Evolutionary conservation across 2,797 vertebrate genomes (phyloP), one percentile per base, ranked within the genome.

Genomic region (Coreius guichenoti): DNA sequence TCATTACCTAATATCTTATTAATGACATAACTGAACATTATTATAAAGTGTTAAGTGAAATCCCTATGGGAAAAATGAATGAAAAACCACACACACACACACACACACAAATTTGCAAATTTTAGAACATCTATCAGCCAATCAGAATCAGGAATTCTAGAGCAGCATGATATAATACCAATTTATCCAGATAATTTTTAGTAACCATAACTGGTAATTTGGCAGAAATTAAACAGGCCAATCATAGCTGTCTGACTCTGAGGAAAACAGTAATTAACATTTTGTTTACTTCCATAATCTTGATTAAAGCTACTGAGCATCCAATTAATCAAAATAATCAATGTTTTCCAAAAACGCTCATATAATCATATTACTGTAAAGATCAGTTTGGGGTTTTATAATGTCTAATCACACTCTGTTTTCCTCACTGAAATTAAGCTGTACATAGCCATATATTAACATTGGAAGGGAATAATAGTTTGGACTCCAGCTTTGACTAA

Each of bases 401-500:
- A 67, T 76, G 23, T 54, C 45, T 67, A 75, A 67, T 67, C 47
- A 45, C 17, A 26, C 33, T 67, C 26, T 84, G 63, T 69, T 84
- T 58, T 81, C 51, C 43, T 76, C 54, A 77, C 61, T 63, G 9
- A 84, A 84, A 77, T 87, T 49, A 76, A 69, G 45, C 78, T 23
- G 39, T 8, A 26, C 9, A 49, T 29, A 81, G 70, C 68, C 51
- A 84, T 84, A 61, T 87, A 80, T 81, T 84, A 69, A 84, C 67
- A 51, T 19, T 47, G 78, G 63, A 75, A 84, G 12, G 36, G 29
- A 76, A 69, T 54, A 81, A 63, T 13, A 33, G 39, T 76, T 81
- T 61, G 65, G 82, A 76, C 58, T 77, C 61, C 65, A 87, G 70
- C 73, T 81, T 70, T 70, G 78, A 47, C 77, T 84, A 84, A 77